Evolutionary conservation across 2,888 invertebrate genomes (phyloP).

Genomic region (Tetragonisca angustula): DNA sequence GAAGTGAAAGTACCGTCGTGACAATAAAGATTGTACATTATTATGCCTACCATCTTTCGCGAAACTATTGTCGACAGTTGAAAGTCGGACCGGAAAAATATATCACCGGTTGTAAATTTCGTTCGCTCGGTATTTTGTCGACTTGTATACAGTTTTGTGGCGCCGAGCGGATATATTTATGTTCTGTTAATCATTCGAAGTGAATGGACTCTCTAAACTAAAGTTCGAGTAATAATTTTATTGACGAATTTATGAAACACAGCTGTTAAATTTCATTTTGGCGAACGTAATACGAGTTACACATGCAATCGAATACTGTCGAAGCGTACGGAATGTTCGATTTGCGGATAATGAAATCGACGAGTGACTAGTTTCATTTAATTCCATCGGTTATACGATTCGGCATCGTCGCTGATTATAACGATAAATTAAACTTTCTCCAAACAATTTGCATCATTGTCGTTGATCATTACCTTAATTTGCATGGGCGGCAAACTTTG

Average conservation of each 20-base stretch:
- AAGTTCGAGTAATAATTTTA: conserved; percentile 1
- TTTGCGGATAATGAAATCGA: not conserved
- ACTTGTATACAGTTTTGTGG: not conserved
- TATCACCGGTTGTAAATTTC: conserved; percentile 38
- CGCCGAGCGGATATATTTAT: not conserved
- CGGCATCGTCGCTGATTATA: conserved; percentile 9
- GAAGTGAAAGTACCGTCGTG: conserved; percentile 67
- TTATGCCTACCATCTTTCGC: conserved; percentile 54
- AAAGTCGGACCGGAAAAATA: conserved; percentile 38
- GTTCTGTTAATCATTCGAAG: conserved; percentile 16
- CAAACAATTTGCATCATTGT: conserved; percentile 9
- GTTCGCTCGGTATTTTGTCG: not conserved
- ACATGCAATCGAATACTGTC: not conserved
- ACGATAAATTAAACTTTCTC: conserved; percentile 50
- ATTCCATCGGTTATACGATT: not conserved
- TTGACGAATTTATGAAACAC: conserved; percentile 3
- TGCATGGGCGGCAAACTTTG: conserved; percentile 21
- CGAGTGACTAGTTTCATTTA: not conserved
- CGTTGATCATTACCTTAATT: conserved; percentile 39
- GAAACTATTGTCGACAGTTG: conserved; percentile 48
- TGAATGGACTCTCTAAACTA: not conserved
- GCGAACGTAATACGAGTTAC: not conserved
- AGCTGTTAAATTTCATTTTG: not conserved
- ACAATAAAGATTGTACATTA: conserved; percentile 65
- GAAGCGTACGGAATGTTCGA: not conserved